phyloP scores from a whole-genome alignment of 2,888 invertebrate species.

The Drosophila fungiperda region DNA sequence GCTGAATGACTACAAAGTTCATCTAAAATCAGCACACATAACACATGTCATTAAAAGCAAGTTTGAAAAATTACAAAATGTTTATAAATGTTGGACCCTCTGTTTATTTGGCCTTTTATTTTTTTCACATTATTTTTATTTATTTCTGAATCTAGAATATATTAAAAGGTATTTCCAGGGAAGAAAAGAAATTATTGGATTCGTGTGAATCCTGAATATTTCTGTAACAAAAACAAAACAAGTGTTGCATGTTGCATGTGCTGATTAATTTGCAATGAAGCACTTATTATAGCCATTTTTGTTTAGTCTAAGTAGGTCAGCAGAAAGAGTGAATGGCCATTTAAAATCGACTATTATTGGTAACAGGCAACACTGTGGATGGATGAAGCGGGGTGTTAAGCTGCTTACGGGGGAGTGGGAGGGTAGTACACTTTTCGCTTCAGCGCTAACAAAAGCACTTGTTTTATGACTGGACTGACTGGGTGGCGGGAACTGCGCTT shows the following conservation, averaged over 20 bases:
- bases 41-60: not conserved
- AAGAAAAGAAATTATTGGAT: not conserved
- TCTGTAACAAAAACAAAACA: not conserved
- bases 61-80: not conserved
- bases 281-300: slow-evolving; percentile 1
- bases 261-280: not conserved
- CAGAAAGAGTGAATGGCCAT: slow-evolving; percentile 46
- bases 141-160: not conserved
- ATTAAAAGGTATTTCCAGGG: not conserved
- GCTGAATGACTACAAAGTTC: not conserved
- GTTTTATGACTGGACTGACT: slow-evolving; percentile 43
- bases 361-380: slow-evolving; percentile 11
- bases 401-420: slow-evolving; percentile 5
- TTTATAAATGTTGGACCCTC: not conserved
- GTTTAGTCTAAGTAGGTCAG: slow-evolving; percentile 22
- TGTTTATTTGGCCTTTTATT: not conserved
- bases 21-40: not conserved
- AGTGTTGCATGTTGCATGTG: not conserved
- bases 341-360: slow-evolving; percentile 12
- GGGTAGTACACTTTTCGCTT: slow-evolving; percentile 37
- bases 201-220: not conserved
- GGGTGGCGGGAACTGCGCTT: slow-evolving; percentile 74
- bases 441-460: slow-evolving; percentile 48
- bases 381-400: not conserved
- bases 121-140: not conserved